phyloP scores from a whole-genome alignment of 2,888 invertebrate species.

The Chalcis sispes region DNA sequence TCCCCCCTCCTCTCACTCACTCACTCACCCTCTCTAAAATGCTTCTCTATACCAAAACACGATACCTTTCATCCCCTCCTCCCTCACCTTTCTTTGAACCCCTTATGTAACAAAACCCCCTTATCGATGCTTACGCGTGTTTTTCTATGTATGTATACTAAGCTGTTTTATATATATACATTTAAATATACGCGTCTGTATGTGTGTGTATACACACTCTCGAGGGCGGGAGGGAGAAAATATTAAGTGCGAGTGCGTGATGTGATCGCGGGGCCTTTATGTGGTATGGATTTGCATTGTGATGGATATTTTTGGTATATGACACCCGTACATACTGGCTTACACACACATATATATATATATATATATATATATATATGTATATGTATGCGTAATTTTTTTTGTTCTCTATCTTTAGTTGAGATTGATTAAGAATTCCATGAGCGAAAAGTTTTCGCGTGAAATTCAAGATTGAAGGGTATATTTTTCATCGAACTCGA shows the following conservation, averaged over 20 bases:
- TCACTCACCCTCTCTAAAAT: too few species aligned
- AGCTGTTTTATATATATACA: too few species aligned
- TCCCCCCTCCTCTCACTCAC: too few species aligned
- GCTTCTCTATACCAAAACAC: not conserved
- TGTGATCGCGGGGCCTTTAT: constrained; percentile 33
- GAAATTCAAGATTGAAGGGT: too few species aligned
- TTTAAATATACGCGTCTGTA: not conserved
- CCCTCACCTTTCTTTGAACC: not conserved
- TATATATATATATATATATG: too few species aligned
- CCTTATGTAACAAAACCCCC: too few species aligned
- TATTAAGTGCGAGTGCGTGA: constrained; percentile 3
- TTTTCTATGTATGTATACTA: too few species aligned
- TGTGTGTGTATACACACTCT: not conserved
- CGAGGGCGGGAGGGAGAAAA: not conserved
- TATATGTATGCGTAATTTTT: not conserved
- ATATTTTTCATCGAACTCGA: too few species aligned
- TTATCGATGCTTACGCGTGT: too few species aligned
- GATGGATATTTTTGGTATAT: constrained; percentile 34
- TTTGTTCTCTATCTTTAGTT: constrained; percentile 1
- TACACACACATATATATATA: too few species aligned
- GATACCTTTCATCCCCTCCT: not conserved
- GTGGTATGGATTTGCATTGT: constrained; percentile 42
- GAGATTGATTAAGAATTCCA: not conserved
- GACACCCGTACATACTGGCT: too few species aligned
- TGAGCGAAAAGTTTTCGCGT: constrained; percentile 4